These are phyloP conservation scores for Speoplatyrhinus poulsoni DNA, from an alignment of 2,113 vertebrate genomes.

Conservation along the genomic window DNA sequence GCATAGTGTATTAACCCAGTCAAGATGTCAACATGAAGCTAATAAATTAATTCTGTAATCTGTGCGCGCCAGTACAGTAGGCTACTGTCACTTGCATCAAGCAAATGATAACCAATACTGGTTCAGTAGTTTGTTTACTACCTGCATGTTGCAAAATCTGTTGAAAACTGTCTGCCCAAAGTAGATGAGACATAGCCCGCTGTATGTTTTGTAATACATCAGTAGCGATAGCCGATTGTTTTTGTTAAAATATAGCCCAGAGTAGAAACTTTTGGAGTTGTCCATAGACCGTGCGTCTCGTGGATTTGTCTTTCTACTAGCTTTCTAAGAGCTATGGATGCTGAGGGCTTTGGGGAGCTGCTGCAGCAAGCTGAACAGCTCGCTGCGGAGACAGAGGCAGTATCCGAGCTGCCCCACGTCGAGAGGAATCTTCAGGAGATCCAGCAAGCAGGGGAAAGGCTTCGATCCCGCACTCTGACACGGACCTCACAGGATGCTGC, in stretches of 20 bases:
- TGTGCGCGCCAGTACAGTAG: slow-evolving; percentile 17
- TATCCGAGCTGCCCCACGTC: slow-evolving; percentile 93
- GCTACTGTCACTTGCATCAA: background rate
- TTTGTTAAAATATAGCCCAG: too few species aligned
- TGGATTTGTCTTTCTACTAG: background rate
- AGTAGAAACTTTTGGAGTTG: too few species aligned
- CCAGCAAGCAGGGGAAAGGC: slow-evolving; percentile 93
- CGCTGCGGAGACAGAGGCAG: slow-evolving; percentile 94
- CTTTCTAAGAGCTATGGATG: slow-evolving; percentile 85
- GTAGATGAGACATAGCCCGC: too few species aligned
- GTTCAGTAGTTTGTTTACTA: too few species aligned
- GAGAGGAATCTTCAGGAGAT: slow-evolving; percentile 96
- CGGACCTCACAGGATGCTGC: slow-evolving; percentile 95
- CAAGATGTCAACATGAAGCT: slow-evolving; percentile 12
- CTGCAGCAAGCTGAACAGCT: slow-evolving; percentile 98
- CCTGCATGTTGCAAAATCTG: too few species aligned
- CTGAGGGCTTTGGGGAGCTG: slow-evolving; percentile 93
- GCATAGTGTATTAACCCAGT: background rate
- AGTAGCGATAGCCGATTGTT: too few species aligned
- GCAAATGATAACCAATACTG: too few species aligned
- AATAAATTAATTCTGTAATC: slow-evolving; percentile 4
- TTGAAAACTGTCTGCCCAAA: too few species aligned
- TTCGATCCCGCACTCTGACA: slow-evolving; percentile 91
- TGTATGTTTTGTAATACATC: too few species aligned
- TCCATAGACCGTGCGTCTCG: too few species aligned